Conservation (phyloP, 2,113 vertebrate species). For the Chunga burmeisteri region DNA sequence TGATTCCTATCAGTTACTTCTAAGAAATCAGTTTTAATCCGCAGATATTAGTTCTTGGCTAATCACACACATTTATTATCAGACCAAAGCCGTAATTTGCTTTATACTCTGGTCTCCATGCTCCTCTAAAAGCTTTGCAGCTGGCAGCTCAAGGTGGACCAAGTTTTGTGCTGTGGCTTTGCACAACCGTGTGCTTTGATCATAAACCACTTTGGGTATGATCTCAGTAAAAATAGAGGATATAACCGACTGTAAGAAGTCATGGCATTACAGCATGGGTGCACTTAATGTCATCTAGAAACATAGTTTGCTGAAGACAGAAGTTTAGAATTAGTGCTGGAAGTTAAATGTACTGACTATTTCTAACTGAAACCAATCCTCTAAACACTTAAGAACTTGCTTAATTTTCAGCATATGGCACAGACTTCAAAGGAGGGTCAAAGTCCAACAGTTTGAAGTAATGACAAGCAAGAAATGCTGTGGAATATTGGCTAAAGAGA, state of each 20-base stretch:
- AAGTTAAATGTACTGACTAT: slow-evolving; percentile 25
- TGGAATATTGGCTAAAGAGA: neutral
- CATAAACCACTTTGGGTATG: neutral
- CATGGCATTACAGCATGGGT: neutral
- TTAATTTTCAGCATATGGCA: slow-evolving; percentile 66
- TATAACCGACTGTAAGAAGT: neutral
- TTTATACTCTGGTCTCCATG: neutral
- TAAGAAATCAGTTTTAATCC: neutral
- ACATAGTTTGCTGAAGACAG: slow-evolving; percentile 12
- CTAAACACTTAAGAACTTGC: slow-evolving; percentile 29
- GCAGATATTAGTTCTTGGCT: neutral
- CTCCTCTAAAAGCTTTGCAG: neutral
- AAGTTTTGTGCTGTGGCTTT: neutral
- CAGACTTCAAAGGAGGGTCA: slow-evolving; percentile 51
- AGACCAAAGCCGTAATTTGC: neutral
- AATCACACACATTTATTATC: neutral
- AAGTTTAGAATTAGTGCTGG: slow-evolving; percentile 48
- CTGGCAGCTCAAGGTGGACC: neutral
- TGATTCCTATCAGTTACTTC: neutral
- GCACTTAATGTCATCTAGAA: neutral
- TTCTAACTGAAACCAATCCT: slow-evolving; percentile 64
- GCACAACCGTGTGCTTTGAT: neutral
- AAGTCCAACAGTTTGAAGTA: slow-evolving; percentile 47
- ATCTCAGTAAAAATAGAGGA: neutral
- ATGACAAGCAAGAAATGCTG: slow-evolving; percentile 25